Evolutionary conservation across 1,140 invertebrate genomes (phyloP).

Genomic region (Monochamus saltuarius): DNA sequence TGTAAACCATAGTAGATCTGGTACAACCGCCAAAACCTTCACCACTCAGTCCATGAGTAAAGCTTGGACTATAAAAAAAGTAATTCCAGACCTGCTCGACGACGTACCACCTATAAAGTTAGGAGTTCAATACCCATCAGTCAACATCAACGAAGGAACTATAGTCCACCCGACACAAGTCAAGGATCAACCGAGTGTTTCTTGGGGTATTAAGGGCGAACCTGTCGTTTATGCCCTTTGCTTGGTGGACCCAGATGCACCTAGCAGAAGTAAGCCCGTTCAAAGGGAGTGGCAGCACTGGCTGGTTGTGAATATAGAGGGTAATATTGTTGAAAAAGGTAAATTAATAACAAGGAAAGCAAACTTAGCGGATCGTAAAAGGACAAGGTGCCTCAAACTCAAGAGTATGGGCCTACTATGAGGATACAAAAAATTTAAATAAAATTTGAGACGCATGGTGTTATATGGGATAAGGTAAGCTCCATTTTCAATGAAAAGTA

Average conservation of each 20-base stretch:
- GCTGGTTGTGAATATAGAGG: constrained; percentile 87
- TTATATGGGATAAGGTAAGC: too few species aligned
- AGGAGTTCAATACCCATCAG: neutral
- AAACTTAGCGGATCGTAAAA: too few species aligned
- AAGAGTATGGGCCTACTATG: too few species aligned
- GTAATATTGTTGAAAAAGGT: constrained; percentile 67
- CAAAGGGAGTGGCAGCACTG: constrained; percentile 86
- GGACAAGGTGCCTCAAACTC: too few species aligned
- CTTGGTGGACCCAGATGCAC: constrained; percentile 85
- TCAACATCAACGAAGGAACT: neutral
- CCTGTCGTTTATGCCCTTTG: constrained; percentile 69
- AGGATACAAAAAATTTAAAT: too few species aligned
- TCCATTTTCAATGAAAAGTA: too few species aligned
- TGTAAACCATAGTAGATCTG: too few species aligned
- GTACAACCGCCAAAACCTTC: neutral
- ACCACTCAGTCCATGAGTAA: neutral
- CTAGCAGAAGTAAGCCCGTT: constrained; percentile 69
- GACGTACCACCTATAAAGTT: constrained; percentile 2
- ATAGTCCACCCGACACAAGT: constrained; percentile 6
- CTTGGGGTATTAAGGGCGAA: neutral
- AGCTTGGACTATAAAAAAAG: neutral
- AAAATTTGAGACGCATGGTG: too few species aligned
- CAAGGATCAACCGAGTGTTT: constrained; percentile 2
- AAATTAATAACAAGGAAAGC: constrained; percentile 62
- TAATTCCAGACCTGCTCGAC: neutral